phyloP scores from a whole-genome alignment of 2,888 invertebrate genomes.

The Labia minor region DNA sequence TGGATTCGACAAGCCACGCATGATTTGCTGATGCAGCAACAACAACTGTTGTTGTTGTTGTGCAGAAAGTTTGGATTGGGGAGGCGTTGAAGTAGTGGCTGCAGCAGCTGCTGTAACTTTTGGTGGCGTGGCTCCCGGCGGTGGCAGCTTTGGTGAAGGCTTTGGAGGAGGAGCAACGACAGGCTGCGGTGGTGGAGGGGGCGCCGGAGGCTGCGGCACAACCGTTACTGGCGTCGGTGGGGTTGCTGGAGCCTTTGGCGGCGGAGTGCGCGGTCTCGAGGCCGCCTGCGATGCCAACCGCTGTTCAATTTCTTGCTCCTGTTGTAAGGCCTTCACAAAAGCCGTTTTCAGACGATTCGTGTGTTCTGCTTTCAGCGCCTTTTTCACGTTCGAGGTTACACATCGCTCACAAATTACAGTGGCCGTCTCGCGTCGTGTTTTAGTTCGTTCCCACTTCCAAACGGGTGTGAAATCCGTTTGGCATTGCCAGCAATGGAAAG shows the following conservation, averaged over 20 bases:
- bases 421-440: conserved; percentile 41
- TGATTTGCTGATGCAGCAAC: conserved; percentile 70
- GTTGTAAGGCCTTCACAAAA: conserved; percentile 96
- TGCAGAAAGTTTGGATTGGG: background rate
- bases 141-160: conserved; percentile 29
- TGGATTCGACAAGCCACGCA: conserved; percentile 52
- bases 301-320: conserved; percentile 96
- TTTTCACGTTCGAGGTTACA: conserved; percentile 95
- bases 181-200: conserved; percentile 27
- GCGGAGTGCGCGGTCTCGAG: conserved; percentile 38
- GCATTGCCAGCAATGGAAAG: conserved; percentile 97
- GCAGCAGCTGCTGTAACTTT: conserved; percentile 27
- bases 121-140: conserved; percentile 32
- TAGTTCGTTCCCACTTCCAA: conserved; percentile 82
- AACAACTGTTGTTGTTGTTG: conserved; percentile 39
- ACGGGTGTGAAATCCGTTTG: conserved; percentile 96
- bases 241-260: conserved; percentile 33
- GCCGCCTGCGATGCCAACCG: conserved; percentile 54
- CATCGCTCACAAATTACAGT: conserved; percentile 96
- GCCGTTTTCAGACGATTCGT: conserved; percentile 96
- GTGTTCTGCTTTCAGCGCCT: conserved; percentile 94
- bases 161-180: conserved; percentile 27
- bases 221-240: conserved; percentile 29
- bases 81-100: conserved; percentile 29
- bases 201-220: conserved; percentile 30